Evolutionary conservation across 2,797 vertebrate species (phyloP), one percentile per base, ranked within the genome.

Genomic region (Phylloscopus collybita): DNA sequence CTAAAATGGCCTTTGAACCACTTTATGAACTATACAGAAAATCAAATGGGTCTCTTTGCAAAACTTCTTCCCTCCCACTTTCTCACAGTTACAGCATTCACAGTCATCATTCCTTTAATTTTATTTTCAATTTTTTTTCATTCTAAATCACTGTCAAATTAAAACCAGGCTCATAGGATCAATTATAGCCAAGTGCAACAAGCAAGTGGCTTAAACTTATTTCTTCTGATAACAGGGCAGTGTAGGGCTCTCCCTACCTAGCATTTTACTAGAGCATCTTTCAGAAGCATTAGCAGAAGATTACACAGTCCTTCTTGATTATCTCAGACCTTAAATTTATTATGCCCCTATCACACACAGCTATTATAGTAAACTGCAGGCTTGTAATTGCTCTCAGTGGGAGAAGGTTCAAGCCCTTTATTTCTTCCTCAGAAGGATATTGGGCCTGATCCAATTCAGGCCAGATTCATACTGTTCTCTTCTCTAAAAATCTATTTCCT

Each of bases 291-390:
- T 94, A 91, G 76, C 66, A 91, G 87, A 94, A 85, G 91, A 93
- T 90, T 96, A 90, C 36, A 82, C 49, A 92, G 87, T 60, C 76
- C 51, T 91, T 86, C 79, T 79, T 94, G 85, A 96, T 93, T 95
- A 95, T 91, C 94, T 88, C 91, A 95, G 91, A 84, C 92, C 93
- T 95, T 88, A 93, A 70, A 96, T 91, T 91, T 96, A 96, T 94
- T 94, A 92, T 84, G 59, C 25, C 70, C 82, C 76, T 94, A 93
- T 95, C 91, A 70, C 78, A 91, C 60, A 91, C 86, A 93, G 87
- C 70, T 93, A 81, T 95, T 90, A 91, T 50, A 92, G 91, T 86
- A 79, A 95, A 91, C 87, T 81, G 70, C 73, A 95, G 80, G 90
- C 88, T 88, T 91, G 90, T 91, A 96, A 94, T 94, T 96, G 80